A percentile compares a stretch with the other conserved stretches of the same genome.
These are phyloP conservation scores for Latrodectus elegans DNA, from an alignment of 2,888 invertebrate genomes.

Conservation along the genomic window DNA sequence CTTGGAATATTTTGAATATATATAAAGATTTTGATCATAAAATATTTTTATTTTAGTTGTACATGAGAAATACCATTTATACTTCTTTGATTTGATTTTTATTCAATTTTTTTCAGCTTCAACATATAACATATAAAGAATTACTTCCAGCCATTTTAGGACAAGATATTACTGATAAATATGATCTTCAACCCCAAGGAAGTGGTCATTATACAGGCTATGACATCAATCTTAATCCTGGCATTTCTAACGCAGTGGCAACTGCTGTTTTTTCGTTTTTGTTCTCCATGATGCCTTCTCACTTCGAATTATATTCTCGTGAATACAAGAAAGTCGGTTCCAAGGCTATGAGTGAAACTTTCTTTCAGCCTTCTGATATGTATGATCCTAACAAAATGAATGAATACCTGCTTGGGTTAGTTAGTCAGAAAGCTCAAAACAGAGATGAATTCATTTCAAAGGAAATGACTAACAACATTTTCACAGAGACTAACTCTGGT, in stretches of 20 bases:
- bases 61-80: no score
- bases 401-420: conserved; percentile 76
- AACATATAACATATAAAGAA: conserved; percentile 89
- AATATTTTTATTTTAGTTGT: no score
- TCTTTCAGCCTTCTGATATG: conserved; percentile 78
- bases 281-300: conserved; percentile 74
- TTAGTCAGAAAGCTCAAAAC: conserved; percentile 74
- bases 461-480: conserved; percentile 76
- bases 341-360: conserved; percentile 72
- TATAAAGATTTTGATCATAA: no score
- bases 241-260: conserved; percentile 86
- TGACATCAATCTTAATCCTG: conserved; percentile 86
- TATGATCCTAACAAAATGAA: conserved; percentile 78
- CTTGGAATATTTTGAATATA: no score
- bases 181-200: conserved; percentile 79
- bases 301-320: conserved; percentile 71
- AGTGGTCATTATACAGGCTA: conserved; percentile 87
- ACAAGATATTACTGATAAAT: conserved; percentile 77
- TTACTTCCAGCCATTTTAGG: conserved; percentile 86
- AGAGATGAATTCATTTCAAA: conserved; percentile 75
- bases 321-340: conserved; percentile 70
- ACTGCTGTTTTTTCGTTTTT: conserved; percentile 84
- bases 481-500: conserved; percentile 73
- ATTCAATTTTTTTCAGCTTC: conserved; percentile 76
- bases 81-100: no score